Evolutionary conservation across 2,888 invertebrate species (phyloP), one percentile per base, ranked within the genome.

Genomic region (Lasioglossum calceatum): DNA sequence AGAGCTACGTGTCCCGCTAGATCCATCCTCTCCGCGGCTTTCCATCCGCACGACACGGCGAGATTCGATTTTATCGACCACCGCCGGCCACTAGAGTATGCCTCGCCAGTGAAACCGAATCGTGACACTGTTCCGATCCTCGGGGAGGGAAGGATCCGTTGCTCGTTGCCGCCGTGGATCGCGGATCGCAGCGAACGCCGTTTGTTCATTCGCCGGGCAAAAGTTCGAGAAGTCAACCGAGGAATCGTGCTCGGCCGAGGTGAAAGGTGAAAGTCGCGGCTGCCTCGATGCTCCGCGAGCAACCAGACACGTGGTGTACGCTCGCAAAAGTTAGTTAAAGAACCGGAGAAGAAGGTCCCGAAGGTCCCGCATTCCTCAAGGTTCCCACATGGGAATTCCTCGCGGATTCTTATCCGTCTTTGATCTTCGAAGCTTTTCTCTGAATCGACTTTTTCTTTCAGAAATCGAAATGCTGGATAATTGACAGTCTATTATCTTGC

Each of bases 231-330:
- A 92, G 92, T 90, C 90, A 92, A 90, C 89, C 83, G 83, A 79
- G 84, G 92, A 92, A 91, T 92, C 92, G 91, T 91, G 93, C 89
- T 86, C 86, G 87, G 77, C 81, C 87, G 92, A 95, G 95, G 95
- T 93, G 94, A 95, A 95, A 95, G 95, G 95, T 95, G 95, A 95
- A 95, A 95, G 95, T 94, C 93, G 92, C 91, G 77, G n/a, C 67
- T n/a, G 42, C 27, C 73, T 75, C 16, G n/a, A 47, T 61, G 42
- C 32, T 75, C 23, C 32, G 42, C 73, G 77, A 54, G 23, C 32
- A 36, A 70, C 44, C 27, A 50, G 61, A 61, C 70, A 54, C 36
- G 32, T 10, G 50, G 36, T n/a, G n/a, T 54, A 27, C 23, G 36
- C 67, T 50, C 61, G 0, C 32, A 10, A 36, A n/a, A 32, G 64